Evolutionary conservation across 2,888 invertebrate species (phyloP).

Genomic region (Heteromyza rotundicornis): DNA sequence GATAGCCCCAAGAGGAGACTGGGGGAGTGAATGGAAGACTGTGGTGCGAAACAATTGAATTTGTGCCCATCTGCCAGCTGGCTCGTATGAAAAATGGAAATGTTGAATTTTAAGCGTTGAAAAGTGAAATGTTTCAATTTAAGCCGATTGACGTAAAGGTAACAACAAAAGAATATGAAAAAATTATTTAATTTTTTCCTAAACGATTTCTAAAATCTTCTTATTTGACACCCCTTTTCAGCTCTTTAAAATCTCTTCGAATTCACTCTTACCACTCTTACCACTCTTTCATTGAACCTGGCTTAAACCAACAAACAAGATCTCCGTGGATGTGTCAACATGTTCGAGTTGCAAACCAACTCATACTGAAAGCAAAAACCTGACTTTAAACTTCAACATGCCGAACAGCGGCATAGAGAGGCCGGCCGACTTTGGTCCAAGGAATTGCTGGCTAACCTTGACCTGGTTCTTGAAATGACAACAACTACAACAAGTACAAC

Average conservation of each 20-base stretch:
- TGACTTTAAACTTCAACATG: constrained; percentile 47
- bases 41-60: neutral
- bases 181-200: too few relatives aligned
- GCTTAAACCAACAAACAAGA: neutral
- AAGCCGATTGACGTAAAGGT: too few relatives aligned
- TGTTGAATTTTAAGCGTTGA: too few relatives aligned
- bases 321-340: neutral
- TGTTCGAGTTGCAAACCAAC: neutral
- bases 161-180: too few relatives aligned
- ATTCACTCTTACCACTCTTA: neutral
- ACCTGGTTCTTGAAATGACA: constrained; percentile 62
- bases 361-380: constrained; percentile 32
- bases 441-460: constrained; percentile 54
- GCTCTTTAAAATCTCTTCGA: neutral
- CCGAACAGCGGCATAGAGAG: constrained; percentile 3
- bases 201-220: too few relatives aligned
- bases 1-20: neutral
- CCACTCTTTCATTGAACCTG: too few relatives aligned
- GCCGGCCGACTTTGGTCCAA: constrained; percentile 42
- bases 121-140: too few relatives aligned
- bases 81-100: too few relatives aligned
- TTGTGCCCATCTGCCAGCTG: too few relatives aligned
- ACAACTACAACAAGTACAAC: constrained; percentile 40
- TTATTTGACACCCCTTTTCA: too few relatives aligned
- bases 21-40: neutral